phyloP scores from a whole-genome alignment of 2,797 vertebrate genomes.

The Amniataba percoides region DNA sequence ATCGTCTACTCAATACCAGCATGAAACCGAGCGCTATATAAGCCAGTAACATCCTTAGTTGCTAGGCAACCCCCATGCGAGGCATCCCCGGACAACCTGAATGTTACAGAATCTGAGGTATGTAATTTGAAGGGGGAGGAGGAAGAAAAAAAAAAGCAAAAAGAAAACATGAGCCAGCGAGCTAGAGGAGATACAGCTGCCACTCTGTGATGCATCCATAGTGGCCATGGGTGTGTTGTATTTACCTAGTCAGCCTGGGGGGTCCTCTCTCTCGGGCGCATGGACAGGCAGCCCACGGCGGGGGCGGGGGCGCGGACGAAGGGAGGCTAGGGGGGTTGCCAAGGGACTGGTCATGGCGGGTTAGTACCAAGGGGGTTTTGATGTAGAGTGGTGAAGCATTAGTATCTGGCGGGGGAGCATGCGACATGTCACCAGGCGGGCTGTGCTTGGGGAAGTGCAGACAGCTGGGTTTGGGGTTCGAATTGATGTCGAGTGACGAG shows the following conservation, averaged over 20 bases:
- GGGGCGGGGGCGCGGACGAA: constrained; percentile 83
- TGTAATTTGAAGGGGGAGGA: constrained; percentile 68
- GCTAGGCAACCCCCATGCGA: constrained; percentile 81
- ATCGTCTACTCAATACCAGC: constrained; percentile 68
- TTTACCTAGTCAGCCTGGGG: constrained; percentile 92
- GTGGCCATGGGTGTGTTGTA: constrained; percentile 82
- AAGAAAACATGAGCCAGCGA: constrained; percentile 75
- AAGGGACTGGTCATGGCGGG: constrained; percentile 86
- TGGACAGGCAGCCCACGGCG: constrained; percentile 88
- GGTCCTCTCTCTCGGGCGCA: constrained; percentile 91
- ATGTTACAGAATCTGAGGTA: constrained; percentile 81
- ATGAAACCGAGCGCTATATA: constrained; percentile 64
- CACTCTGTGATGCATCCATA: constrained; percentile 66
- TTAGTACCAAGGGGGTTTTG: constrained; percentile 87
- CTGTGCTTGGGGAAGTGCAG: constrained; percentile 89
- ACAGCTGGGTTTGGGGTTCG: constrained; percentile 88
- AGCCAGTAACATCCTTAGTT: constrained; percentile 82
- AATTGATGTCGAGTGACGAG: constrained; percentile 89
- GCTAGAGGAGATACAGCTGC: constrained; percentile 70
- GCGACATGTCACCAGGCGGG: constrained; percentile 80
- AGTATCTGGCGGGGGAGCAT: constrained; percentile 80
- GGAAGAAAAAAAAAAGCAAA: constrained; percentile 61
- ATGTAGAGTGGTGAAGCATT: constrained; percentile 87
- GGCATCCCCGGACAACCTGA: constrained; percentile 76
- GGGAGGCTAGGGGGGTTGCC: constrained; percentile 88